A percentile compares a stretch with the other conserved stretches of the same genome.
phyloP scores from a whole-genome alignment of 2,113 vertebrate genomes.

The Telmatochromis brichardi region DNA sequence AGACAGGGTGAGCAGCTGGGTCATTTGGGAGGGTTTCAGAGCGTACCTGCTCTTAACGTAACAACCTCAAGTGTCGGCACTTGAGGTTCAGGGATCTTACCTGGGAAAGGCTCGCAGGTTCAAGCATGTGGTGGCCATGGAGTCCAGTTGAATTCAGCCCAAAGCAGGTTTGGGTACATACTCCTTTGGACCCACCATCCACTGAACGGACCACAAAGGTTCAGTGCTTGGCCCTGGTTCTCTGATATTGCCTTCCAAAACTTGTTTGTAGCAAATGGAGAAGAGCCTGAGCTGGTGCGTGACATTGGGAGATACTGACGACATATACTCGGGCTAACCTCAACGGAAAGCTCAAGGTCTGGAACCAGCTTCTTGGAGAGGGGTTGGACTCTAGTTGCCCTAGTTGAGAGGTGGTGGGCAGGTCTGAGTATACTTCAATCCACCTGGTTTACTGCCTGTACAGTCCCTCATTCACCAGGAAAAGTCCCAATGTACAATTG shows the following conservation, averaged over 20 bases:
- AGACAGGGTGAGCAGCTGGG: neutral
- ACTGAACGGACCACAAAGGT: neutral
- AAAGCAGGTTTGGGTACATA: neutral
- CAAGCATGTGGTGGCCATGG: neutral
- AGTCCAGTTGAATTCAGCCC: neutral
- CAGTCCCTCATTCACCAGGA: neutral
- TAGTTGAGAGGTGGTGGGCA: neutral
- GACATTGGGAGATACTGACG: neutral
- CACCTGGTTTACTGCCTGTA: neutral
- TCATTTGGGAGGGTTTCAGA: neutral
- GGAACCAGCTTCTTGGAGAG: neutral
- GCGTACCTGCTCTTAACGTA: neutral
- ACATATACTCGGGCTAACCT: rapidly evolving
- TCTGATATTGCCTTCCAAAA: neutral
- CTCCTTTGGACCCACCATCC: neutral
- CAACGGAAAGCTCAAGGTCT: rapidly evolving
- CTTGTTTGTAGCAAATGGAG: neutral
- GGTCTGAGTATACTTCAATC: neutral
- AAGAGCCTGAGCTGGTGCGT: neutral
- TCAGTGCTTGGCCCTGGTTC: neutral
- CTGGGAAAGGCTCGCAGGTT: neutral
- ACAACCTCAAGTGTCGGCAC: neutral
- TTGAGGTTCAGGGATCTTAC: neutral
- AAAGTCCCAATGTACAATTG: neutral
- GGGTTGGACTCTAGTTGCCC: neutral